Base-by-base conservation (phyloP, 2,113 vertebrate species). In the Hyla sarda region DNA sequence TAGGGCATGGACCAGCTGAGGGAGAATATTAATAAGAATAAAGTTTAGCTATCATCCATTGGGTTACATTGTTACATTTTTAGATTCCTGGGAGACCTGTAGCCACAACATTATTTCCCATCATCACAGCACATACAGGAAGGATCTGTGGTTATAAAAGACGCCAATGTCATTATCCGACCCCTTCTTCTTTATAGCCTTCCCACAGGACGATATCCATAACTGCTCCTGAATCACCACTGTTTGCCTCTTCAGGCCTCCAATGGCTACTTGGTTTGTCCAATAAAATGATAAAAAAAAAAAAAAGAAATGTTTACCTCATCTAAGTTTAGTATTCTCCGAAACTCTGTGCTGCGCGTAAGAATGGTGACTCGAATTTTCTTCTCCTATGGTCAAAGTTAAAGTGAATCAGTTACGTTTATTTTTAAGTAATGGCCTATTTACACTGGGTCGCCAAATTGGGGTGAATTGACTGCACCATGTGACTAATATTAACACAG, bases 311-410 rank as follows among this genome's bases (percentile, higher is more conserved):
- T 17, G 21, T 9, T 91, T 89, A 98, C 98, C 96, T 99, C 96
- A 37, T 95, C 92, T 92, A 99, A 96, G 91, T 99, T 99, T 89
- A 97, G 91, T 92, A 98, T 97, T 92, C 95, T 95, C 89, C 98
- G 92, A 91, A 97, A 99, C 90, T 97, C 96, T 14, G 98, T 99
- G 91, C 97, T 99, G 88, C 98, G 96, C 45, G 95, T 93, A 2
- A 99, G 96, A 89, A 99, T 94, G 47, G 98, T 99, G 91, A 99
- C 96, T 90, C 97, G 95, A 87, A 99, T 95, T 93, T 93, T 97
- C 88, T 95, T 95, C 88, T 93, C 93, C 98, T 99, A 90, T 87
- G 93, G 93, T 91, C 88, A 88, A 90, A 84, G 6, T 87, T 85
- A 88, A 89, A 87, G 21, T 32, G 60, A 67, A 56, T 67, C 6